Evolutionary conservation across 2,113 vertebrate species (phyloP).

Genomic region (Pleuronectes platessa): DNA sequence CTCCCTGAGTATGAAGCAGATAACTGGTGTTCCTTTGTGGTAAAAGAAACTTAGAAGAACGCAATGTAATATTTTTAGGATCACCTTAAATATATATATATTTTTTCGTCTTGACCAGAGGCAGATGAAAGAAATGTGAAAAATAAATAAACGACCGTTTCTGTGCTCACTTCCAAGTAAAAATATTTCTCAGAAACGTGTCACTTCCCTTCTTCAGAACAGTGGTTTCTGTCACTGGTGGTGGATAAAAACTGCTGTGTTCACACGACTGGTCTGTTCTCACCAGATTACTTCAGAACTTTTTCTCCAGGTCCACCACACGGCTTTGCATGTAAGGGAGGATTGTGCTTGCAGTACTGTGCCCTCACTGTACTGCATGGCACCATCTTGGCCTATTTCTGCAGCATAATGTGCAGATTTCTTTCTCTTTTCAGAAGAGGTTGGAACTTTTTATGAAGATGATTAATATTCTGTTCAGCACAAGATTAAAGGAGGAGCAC

Average conservation of each 20-base stretch:
- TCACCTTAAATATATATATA: background rate
- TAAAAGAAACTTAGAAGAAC: background rate
- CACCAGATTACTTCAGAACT: conserved; percentile 37
- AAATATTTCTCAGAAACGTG: conserved; percentile 46
- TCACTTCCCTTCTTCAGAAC: conserved; percentile 42
- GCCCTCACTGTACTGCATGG: conserved; percentile 42
- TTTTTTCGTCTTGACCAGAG: background rate
- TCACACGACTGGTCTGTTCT: background rate
- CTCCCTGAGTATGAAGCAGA: background rate
- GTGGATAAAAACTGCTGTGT: conserved; percentile 28
- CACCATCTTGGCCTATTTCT: conserved; percentile 37
- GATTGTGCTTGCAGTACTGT: conserved; percentile 57
- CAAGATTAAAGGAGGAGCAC: conserved; percentile 53
- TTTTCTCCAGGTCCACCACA: conserved; percentile 16
- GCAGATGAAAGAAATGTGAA: conserved; percentile 19
- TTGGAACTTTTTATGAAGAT: conserved; percentile 11
- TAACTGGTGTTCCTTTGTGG: conserved; percentile 8
- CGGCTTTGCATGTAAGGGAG: conserved; percentile 39
- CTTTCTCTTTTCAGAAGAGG: conserved; percentile 24
- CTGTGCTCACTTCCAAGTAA: conserved; percentile 47
- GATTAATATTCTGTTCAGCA: conserved; percentile 62
- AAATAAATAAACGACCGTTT: conserved; percentile 1
- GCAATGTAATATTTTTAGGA: background rate
- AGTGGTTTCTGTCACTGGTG: conserved; percentile 41
- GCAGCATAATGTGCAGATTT: conserved; percentile 20